These are phyloP conservation scores for Trididemnum clinides DNA, from an alignment of 23 tunicate species.

Conservation along the genomic window DNA sequence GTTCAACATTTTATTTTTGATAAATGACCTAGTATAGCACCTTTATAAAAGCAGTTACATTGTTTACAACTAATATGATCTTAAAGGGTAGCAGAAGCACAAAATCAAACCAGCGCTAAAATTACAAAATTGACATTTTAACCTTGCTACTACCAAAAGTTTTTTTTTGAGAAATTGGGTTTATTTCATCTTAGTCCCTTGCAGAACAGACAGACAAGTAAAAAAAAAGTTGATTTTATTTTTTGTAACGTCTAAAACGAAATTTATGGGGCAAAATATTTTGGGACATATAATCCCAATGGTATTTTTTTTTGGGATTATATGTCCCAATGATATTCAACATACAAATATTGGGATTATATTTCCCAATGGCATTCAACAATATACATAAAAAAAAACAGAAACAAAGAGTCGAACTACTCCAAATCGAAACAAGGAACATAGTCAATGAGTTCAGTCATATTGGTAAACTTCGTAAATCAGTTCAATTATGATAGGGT, in stretches of 20 bases:
- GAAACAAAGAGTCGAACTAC: too few relatives aligned
- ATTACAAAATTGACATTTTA: too few relatives aligned
- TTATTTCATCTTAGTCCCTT: conserved; percentile 6
- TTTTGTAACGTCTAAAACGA: not conserved
- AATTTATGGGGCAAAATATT: not conserved
- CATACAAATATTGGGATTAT: too few relatives aligned
- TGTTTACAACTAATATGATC: too few relatives aligned
- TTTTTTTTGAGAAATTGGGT: not conserved
- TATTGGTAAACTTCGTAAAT: not conserved
- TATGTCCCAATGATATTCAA: too few relatives aligned
- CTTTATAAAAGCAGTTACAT: too few relatives aligned
- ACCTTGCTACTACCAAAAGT: conserved; percentile 21
- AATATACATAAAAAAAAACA: too few relatives aligned
- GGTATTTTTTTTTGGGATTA: conserved; percentile 9
- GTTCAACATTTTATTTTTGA: too few relatives aligned
- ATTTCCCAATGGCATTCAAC: too few relatives aligned
- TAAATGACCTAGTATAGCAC: too few relatives aligned
- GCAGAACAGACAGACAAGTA: conserved; percentile 11
- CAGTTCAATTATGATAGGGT: not conserved
- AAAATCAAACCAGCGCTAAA: too few relatives aligned
- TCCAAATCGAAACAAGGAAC: conserved; percentile 15
- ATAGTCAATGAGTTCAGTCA: not conserved
- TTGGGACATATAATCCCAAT: conserved; percentile 32
- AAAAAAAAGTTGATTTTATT: not conserved
- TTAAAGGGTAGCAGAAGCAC: too few relatives aligned